Conservation (phyloP, 2,113 vertebrate species). For the Thermophis baileyi region DNA sequence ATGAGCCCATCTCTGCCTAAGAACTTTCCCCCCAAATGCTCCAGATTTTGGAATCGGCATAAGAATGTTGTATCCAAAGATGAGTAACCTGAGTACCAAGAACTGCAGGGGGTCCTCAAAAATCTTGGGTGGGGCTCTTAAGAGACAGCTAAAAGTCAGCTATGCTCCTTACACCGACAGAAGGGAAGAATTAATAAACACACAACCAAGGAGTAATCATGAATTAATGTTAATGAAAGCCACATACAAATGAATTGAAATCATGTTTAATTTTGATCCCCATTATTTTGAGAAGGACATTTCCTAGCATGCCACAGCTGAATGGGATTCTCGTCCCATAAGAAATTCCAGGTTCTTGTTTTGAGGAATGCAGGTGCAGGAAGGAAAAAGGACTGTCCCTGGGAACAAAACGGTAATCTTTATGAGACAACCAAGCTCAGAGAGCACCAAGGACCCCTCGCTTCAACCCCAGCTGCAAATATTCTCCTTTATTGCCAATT, state of each 20-base stretch:
- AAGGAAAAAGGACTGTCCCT: background rate
- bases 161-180: background rate
- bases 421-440: background rate
- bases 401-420: background rate
- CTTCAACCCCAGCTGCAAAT: background rate
- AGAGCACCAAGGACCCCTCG: background rate
- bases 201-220: background rate
- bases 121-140: background rate
- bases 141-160: background rate
- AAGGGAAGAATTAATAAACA: background rate
- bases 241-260: background rate
- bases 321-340: background rate
- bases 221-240: background rate
- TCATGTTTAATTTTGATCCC: background rate
- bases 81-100: background rate
- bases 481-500: background rate
- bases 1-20: background rate
- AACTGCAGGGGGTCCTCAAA: background rate
- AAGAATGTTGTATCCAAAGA: background rate
- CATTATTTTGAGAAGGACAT: background rate
- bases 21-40: background rate
- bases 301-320: background rate
- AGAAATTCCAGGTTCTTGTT: background rate
- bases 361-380: background rate
- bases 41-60: background rate